phyloP scores from a whole-genome alignment of 1,140 invertebrate genomes.

The Sarcophaga bullata region DNA sequence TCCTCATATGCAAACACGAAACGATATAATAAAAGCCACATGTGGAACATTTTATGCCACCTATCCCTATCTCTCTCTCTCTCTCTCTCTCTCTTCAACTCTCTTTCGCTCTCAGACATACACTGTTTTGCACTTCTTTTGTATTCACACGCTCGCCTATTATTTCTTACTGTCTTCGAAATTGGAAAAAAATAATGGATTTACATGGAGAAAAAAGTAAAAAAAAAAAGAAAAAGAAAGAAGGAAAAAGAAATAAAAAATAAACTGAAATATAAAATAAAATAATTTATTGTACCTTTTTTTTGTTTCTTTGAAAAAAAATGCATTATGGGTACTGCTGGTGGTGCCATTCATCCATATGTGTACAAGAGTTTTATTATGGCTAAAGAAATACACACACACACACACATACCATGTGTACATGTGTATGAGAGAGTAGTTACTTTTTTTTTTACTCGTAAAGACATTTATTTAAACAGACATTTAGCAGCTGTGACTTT shows the following conservation, averaged over 20 bases:
- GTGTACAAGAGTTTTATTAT: too few relatives aligned
- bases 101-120: too few relatives aligned
- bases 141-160: too few relatives aligned
- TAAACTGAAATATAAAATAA: background rate
- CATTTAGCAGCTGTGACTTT: conserved; percentile 31
- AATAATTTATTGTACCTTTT: conserved; percentile 35
- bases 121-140: too few relatives aligned
- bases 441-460: background rate
- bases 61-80: too few relatives aligned
- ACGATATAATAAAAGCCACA: conserved; percentile 34
- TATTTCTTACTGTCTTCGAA: too few relatives aligned
- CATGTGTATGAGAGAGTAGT: background rate
- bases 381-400: too few relatives aligned
- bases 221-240: conserved; percentile 8
- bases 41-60: background rate
- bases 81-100: too few relatives aligned
- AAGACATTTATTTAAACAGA: conserved; percentile 30
- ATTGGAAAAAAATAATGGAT: background rate
- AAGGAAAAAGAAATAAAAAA: background rate
- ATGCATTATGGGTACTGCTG: conserved; percentile 2
- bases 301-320: background rate
- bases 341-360: too few relatives aligned
- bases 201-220: background rate
- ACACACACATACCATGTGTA: background rate
- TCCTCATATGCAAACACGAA: conserved; percentile 36